Evolutionary conservation across 2,888 invertebrate genomes (phyloP).

Genomic region (Dolomedes plantarius): DNA sequence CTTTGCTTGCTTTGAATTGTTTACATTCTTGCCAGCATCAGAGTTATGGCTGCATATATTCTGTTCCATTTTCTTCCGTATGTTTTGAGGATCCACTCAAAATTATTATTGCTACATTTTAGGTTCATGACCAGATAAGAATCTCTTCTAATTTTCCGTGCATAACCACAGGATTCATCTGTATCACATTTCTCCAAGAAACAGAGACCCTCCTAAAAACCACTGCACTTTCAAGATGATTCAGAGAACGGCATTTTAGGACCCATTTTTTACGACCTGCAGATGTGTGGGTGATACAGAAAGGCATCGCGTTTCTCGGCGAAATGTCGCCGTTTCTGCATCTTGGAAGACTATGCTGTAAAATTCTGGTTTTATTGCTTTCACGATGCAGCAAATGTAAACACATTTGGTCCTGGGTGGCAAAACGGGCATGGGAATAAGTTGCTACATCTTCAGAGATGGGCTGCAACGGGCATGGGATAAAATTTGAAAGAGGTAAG

Average conservation of each 20-base stretch:
- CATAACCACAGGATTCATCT: too few species aligned
- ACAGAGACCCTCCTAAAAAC: not conserved
- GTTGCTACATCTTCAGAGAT: not conserved
- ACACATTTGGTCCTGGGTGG: not conserved
- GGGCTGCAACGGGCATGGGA: too few species aligned
- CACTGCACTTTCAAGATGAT: not conserved
- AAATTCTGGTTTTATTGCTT: not conserved
- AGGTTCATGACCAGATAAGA: too few species aligned
- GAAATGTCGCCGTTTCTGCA: not conserved
- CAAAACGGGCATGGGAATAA: not conserved
- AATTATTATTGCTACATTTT: too few species aligned
- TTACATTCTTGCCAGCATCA: too few species aligned
- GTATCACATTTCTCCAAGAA: too few species aligned
- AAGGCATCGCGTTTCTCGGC: not conserved
- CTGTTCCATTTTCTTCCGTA: too few species aligned
- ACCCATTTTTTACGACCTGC: not conserved
- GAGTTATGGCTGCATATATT: too few species aligned
- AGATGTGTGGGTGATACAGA: constrained; percentile 2
- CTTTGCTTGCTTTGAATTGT: too few species aligned
- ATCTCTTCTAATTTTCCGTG: too few species aligned
- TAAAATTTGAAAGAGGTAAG: too few species aligned
- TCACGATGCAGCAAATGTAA: not conserved
- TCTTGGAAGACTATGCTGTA: not conserved
- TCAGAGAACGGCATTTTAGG: not conserved
- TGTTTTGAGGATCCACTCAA: too few species aligned